phyloP scores from a whole-genome alignment of 2,888 invertebrate species.

The Pollenia amentaria region DNA sequence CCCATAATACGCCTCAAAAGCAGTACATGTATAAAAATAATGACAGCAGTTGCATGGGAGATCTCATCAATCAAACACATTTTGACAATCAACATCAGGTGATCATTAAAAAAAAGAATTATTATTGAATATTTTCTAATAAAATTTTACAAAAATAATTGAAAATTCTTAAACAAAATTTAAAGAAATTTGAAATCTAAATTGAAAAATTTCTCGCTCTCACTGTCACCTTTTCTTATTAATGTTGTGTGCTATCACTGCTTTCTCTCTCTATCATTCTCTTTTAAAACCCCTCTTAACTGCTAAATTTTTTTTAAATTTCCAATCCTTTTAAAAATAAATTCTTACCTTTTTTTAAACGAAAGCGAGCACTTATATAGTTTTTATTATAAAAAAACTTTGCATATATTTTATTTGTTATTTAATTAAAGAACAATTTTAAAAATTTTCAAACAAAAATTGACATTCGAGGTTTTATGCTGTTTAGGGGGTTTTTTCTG shows the following conservation, averaged over 20 bases:
- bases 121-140: constrained; percentile 30
- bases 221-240: constrained; percentile 28
- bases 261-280: constrained; percentile 23
- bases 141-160: constrained; percentile 35
- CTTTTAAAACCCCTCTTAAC: constrained; percentile 51
- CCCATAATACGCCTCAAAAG: constrained; percentile 73
- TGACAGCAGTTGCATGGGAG: constrained; percentile 69
- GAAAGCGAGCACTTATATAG: constrained; percentile 26
- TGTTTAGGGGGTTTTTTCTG: constrained; percentile 32
- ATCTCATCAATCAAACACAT: constrained; percentile 66
- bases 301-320: constrained; percentile 57
- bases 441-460: constrained; percentile 74
- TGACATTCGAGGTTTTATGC: constrained; percentile 81
- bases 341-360: constrained; percentile 22
- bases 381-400: background rate
- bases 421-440: background rate
- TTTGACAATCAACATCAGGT: constrained; percentile 82
- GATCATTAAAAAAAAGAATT: constrained; percentile 74
- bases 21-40: constrained; percentile 66
- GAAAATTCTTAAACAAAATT: background rate
- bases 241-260: constrained; percentile 20
- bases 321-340: constrained; percentile 1
- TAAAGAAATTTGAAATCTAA: constrained; percentile 32
- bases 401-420: background rate
- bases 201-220: constrained; percentile 46